Percentiles rank a stretch among this genome's conserved stretches.
phyloP scores from a whole-genome alignment of 2,113 vertebrate genomes.

The Acanthochromis polyacanthus region DNA sequence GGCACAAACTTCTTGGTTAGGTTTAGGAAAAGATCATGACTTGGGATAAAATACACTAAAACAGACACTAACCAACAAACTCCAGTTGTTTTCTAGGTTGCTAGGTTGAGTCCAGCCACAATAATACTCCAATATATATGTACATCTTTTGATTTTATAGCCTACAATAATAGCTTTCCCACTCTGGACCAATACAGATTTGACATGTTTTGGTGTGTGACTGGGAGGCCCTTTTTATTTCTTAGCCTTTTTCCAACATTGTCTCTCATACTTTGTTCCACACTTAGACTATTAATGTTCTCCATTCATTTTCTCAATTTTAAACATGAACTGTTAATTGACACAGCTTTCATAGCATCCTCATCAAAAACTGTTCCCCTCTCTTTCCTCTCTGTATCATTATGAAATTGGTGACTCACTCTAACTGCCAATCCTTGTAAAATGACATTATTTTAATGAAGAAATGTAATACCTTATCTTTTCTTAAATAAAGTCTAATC shows the following conservation, averaged over 20 bases:
- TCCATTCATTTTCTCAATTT: neutral
- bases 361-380: neutral
- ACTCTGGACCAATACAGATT: too few species aligned
- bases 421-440: neutral
- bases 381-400: constrained; percentile 17
- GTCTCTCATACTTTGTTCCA: neutral
- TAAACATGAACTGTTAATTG: constrained; percentile 21
- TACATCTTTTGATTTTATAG: too few species aligned
- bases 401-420: constrained; percentile 9
- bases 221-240: too few species aligned
- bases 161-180: too few species aligned
- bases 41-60: too few species aligned
- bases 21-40: too few species aligned
- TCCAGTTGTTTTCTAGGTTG: too few species aligned
- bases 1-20: too few species aligned
- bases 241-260: neutral
- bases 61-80: too few species aligned
- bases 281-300: neutral
- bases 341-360: neutral
- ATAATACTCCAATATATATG: too few species aligned
- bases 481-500: constrained; percentile 2
- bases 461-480: constrained; percentile 16
- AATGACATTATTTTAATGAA: constrained; percentile 27
- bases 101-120: too few species aligned
- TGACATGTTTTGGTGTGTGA: too few species aligned